Evolutionary conservation across 2,113 vertebrate species (phyloP).

Genomic region (Edolisoma coerulescens): DNA sequence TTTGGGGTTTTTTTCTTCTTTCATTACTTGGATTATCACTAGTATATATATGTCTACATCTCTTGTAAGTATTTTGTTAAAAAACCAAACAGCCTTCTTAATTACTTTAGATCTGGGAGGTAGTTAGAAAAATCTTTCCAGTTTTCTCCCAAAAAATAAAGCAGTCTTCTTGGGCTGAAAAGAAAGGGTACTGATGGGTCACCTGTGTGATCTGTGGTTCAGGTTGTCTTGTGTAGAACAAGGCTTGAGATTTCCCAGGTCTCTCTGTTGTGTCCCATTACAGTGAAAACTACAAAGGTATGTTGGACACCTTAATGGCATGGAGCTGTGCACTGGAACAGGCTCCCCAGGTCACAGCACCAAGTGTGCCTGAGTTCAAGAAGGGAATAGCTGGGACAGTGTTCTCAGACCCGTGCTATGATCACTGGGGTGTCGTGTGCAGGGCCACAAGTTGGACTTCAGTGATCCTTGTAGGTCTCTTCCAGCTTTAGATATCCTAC

Average conservation of each 20-base stretch:
- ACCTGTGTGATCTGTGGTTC: neutral
- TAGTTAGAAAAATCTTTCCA: neutral
- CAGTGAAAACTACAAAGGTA: neutral
- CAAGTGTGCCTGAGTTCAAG: neutral
- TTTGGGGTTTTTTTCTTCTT: fast-evolving
- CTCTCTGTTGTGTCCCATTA: neutral
- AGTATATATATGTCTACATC: fast-evolving
- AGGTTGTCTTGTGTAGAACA: neutral
- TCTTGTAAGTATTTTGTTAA: neutral
- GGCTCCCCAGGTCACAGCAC: neutral
- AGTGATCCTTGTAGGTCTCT: neutral
- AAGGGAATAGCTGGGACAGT: too few species aligned
- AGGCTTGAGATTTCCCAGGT: neutral
- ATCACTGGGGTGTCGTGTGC: neutral
- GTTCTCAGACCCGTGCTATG: neutral
- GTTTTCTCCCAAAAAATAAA: neutral
- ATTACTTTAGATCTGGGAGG: neutral
- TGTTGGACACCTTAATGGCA: neutral
- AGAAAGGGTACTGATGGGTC: neutral
- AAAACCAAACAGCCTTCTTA: neutral
- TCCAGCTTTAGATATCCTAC: fast-evolving
- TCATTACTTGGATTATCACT: neutral
- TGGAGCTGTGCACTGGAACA: neutral
- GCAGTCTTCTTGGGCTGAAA: neutral
- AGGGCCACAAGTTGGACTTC: neutral